Evolutionary conservation across 2,113 vertebrate genomes (phyloP), one percentile per base, ranked within the genome.

Genomic region (Dasyprocta punctata): DNA sequence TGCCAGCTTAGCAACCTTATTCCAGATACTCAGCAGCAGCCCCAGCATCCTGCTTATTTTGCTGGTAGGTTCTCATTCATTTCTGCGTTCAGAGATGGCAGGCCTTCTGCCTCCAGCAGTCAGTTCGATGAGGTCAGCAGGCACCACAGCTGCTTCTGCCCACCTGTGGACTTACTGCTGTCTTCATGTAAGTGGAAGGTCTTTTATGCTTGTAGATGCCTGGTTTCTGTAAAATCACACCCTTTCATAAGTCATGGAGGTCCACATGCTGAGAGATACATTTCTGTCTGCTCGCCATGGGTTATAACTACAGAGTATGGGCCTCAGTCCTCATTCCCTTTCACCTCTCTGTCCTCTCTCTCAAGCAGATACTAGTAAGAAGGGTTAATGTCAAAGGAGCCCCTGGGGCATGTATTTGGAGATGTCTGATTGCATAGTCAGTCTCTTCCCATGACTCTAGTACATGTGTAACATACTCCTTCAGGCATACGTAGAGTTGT

Each of bases 31-130:
- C 93, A 98, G 99, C 93, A 99, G 97, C 94, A 98, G 98, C 90
- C 99, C 99, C 84, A 98, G 98, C 86, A 96, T 99, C 95, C 97
- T 99, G 44, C 97, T 99, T 90, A 99, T 98, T 92, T 98, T 99
- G 97, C 98, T 99, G 98, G 99, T 99, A 98, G 94, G 99, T 98
- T 61, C 30, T 61, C 28, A 6, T 44, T 92, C 26, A 33, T 89
- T 96, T 95, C 41, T 86, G 24, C 49, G 33, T 41, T 90, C 20
- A 47, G 38, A 85, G 47, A n/a, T 24, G 2, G 17, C 52, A n/a
- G 41, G 14, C 28, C 16, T 54, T 73, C n/a, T 77, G 71, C 89
- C 65, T 86, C 92, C 54, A 33, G 36, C 58, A 65, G 9, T 44
- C n/a, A 22, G 47, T 73, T 92, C 71, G 71, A 36, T 90, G 41